Percentiles rank a stretch among this genome's conserved stretches.
Conservation (phyloP, 2,888 invertebrate species). For the Phyllotreta cruciferae region DNA sequence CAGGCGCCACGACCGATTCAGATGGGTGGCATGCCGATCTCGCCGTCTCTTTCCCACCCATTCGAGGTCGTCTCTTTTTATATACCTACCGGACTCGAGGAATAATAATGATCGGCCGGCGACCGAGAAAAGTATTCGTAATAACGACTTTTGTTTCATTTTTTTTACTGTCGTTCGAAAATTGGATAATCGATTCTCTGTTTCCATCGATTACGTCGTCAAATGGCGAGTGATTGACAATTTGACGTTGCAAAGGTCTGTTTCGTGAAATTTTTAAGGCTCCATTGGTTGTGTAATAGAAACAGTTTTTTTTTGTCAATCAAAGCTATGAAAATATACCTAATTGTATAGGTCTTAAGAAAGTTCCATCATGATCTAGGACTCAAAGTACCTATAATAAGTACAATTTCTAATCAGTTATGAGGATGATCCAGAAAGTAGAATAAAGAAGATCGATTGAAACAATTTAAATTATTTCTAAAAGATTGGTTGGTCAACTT, state of each 20-base stretch:
- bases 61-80: constrained; percentile 13
- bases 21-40: constrained; percentile 47
- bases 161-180: constrained; percentile 3
- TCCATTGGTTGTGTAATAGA: too few relatives aligned
- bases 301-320: background rate
- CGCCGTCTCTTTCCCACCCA: constrained; percentile 14
- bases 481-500: too few relatives aligned
- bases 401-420: too few relatives aligned
- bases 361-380: too few relatives aligned
- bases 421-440: too few relatives aligned
- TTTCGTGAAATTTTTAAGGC: background rate
- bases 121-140: constrained; percentile 23
- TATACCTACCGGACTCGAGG: constrained; percentile 11
- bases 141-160: constrained; percentile 20
- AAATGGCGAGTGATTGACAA: background rate
- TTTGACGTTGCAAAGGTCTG: background rate
- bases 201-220: background rate
- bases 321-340: too few relatives aligned
- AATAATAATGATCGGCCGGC: constrained; percentile 27
- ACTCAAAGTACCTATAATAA: too few relatives aligned
- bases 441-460: too few relatives aligned
- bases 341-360: too few relatives aligned
- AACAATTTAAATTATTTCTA: too few relatives aligned
- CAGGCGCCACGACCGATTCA: constrained; percentile 54
- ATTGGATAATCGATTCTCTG: constrained; percentile 29